Percentiles rank a stretch among this genome's conserved stretches.
Conservation (phyloP, 2,888 invertebrate genomes). For the Iselma pallidipennis region DNA sequence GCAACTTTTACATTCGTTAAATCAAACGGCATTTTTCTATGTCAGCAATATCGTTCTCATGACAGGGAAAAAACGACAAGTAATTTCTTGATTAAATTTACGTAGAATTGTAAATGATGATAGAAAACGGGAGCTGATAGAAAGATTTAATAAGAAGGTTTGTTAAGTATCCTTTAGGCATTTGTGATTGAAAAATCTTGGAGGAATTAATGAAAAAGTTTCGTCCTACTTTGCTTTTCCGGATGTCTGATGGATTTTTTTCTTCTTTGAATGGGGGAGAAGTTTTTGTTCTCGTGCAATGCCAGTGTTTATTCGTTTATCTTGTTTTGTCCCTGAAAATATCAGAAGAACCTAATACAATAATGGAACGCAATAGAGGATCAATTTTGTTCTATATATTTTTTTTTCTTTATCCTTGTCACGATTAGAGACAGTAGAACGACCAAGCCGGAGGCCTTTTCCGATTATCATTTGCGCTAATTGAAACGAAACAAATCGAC, state of each 20-base stretch:
- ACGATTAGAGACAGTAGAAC: no score
- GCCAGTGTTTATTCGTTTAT: neutral
- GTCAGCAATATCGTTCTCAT: no score
- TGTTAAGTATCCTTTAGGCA: neutral
- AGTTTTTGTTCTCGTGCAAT: neutral
- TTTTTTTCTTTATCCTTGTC: no score
- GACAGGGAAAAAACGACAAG: neutral
- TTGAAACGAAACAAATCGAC: constrained; percentile 5
- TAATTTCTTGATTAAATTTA: neutral
- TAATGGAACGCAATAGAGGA: neutral
- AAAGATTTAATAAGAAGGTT: neutral
- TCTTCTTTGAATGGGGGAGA: neutral
- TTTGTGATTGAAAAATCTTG: neutral
- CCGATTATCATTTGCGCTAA: neutral
- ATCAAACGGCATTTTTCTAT: no score
- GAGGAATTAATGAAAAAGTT: neutral
- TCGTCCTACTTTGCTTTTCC: neutral
- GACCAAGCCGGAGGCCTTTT: neutral
- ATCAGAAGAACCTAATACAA: neutral
- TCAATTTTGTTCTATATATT: no score
- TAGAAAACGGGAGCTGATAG: neutral
- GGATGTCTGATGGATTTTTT: neutral
- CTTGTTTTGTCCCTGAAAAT: neutral
- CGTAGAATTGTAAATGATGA: neutral
- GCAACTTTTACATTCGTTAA: neutral